A percentile compares a stretch with the other conserved stretches of the same genome.
Evolutionary conservation across 2,797 vertebrate genomes (phyloP).

Genomic region (Premnoplex brunnescens): DNA sequence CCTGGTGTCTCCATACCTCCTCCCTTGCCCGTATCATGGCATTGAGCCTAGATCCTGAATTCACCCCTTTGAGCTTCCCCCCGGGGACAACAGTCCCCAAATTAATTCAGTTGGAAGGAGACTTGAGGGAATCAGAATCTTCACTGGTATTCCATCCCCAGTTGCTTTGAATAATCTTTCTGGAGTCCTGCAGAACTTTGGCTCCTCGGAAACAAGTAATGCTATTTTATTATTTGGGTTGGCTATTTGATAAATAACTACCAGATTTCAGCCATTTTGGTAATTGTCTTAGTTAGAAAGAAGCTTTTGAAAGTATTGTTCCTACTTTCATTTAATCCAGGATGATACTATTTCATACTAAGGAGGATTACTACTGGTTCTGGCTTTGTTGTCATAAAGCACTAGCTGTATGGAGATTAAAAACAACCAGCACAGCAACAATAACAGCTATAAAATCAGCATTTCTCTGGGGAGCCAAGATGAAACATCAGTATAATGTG

Average conservation of each 20-base stretch:
- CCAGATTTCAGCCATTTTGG: background rate
- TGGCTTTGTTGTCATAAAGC: background rate
- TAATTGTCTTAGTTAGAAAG: background rate
- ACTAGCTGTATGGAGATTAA: background rate
- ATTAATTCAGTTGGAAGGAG: rapidly evolving
- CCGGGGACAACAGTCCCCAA: rapidly evolving
- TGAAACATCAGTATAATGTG: background rate
- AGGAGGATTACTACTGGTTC: background rate
- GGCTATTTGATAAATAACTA: background rate
- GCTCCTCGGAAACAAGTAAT: background rate
- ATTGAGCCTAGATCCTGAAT: background rate
- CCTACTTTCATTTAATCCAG: background rate
- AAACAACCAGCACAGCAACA: background rate
- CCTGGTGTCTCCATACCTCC: background rate
- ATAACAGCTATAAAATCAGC: background rate
- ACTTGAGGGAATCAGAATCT: background rate
- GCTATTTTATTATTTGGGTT: background rate
- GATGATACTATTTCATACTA: background rate
- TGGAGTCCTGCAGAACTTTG: background rate
- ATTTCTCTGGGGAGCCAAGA: background rate
- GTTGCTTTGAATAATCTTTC: background rate
- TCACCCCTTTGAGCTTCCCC: background rate
- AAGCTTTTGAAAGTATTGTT: background rate
- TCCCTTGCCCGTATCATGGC: background rate
- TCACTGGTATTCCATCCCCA: background rate